phyloP scores from a whole-genome alignment of 1,140 invertebrate genomes.

The Galendromus occidentalis region DNA sequence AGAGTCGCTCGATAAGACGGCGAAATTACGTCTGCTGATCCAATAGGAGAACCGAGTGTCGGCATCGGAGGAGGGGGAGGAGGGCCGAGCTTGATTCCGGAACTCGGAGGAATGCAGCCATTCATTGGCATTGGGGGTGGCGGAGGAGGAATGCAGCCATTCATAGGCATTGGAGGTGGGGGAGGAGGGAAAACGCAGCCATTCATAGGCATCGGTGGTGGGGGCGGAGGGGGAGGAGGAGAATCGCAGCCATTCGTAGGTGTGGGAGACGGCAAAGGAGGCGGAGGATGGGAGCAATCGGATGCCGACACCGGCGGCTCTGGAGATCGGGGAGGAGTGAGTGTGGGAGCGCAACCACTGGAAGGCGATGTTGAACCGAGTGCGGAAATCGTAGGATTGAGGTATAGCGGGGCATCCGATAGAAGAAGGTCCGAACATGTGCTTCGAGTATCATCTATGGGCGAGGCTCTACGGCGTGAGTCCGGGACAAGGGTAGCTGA shows the following conservation, averaged over 20 bases:
- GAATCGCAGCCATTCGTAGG: conserved; percentile 24
- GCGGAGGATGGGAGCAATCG: conserved; percentile 26
- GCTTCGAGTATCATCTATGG: too few relatives aligned
- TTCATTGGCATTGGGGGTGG: conserved; percentile 13
- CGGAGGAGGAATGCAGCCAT: conserved; percentile 15
- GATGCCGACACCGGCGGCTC: background rate
- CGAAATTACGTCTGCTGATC: too few relatives aligned
- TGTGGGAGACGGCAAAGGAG: conserved; percentile 27
- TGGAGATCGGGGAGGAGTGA: background rate
- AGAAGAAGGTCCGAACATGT: too few relatives aligned
- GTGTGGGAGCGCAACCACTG: background rate
- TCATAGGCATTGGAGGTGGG: conserved; percentile 20
- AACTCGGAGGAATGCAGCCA: too few relatives aligned
- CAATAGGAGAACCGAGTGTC: background rate
- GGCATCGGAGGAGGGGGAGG: background rate
- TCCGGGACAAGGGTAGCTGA: too few relatives aligned
- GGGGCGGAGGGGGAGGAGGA: conserved; percentile 18
- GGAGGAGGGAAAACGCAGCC: conserved; percentile 18
- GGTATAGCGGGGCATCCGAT: too few relatives aligned
- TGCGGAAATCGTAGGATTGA: too few relatives aligned
- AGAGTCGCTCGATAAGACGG: background rate
- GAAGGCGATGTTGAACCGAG: too few relatives aligned
- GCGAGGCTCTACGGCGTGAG: too few relatives aligned
- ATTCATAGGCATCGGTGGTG: conserved; percentile 23
- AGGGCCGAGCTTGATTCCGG: too few relatives aligned